Evolutionary conservation across 1,140 invertebrate species (phyloP), one percentile per base, ranked within the genome.

Genomic region (Caenorhabditis brenneri): DNA sequence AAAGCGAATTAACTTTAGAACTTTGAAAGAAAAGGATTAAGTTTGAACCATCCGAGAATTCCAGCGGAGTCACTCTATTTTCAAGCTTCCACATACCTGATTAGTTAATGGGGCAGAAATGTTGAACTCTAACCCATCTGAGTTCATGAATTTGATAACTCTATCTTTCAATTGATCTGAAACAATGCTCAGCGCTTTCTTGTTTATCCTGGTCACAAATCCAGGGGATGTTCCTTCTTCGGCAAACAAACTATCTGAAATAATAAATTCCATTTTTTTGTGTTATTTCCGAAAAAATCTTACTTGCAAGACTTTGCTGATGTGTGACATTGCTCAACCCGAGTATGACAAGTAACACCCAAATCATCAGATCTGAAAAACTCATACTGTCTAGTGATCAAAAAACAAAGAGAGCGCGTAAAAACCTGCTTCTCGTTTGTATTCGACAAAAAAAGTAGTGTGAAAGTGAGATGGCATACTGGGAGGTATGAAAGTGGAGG

Each of bases 131-230:
- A 90, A 48, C 19, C 89, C 87, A 42, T 88, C 88, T 53, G 86
- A 87, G 33, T 87, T 82, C 83, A 91, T 88, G 58, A 90, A 91
- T 65, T 88, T 88, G 7, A 51, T 24, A 31, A 91, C 90, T n/a
- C 89, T 89, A 22, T 88, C 84, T 51, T 85, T 81, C 39, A 88
- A 74, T 53, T 88, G 88, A 46, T 88, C 84, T 16, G 69, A 74
- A 19, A 87, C 79, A 51, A 87, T 74, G 65, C 83, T 85, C n/a
- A 88, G 36, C 9, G 84, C 86, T 27, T 85, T 85, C 48, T 55
- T 29, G 51, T 87, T 87, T 58, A 87, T 60, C 51, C 84, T 36
- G n/a, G 87, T 85, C 15, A 85, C 82, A 53, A 87, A 87, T 19
- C 87, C 86, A n/a, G 86, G 49, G 31, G 74, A 83, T 24, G 82